Evolutionary conservation across 2,888 invertebrate species (phyloP).

Genomic region (Leucoptera coffeella): DNA sequence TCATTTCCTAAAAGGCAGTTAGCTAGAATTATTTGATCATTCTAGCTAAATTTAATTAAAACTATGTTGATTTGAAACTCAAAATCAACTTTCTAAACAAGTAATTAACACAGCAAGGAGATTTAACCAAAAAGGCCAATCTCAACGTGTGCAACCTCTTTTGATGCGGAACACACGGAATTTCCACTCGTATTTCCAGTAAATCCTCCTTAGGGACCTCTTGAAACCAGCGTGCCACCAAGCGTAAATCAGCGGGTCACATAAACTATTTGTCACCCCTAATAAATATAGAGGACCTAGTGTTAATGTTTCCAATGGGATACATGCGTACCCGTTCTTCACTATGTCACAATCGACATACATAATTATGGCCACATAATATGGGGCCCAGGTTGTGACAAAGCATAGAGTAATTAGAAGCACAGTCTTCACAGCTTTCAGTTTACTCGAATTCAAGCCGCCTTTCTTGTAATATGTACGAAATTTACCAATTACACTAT

Average conservation of each 20-base stretch:
- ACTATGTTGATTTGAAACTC: too few species aligned
- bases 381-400: conserved; percentile 53
- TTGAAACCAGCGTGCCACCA: conserved; percentile 60
- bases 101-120: too few species aligned
- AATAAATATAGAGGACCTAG: conserved; percentile 52
- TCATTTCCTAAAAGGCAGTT: too few species aligned
- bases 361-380: conserved; percentile 44
- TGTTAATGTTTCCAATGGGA: conserved; percentile 39
- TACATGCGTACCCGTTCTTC: conserved; percentile 28
- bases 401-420: conserved; percentile 51
- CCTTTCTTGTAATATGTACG: conserved; percentile 10
- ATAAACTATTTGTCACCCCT: conserved; percentile 47
- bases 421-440: conserved; percentile 55
- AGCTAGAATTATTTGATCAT: too few species aligned
- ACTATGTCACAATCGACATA: conserved; percentile 40
- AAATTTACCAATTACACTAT: too few species aligned
- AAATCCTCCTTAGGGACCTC: conserved; percentile 25
- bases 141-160: too few species aligned
- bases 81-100: too few species aligned
- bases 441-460: conserved; percentile 29
- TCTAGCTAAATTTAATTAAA: too few species aligned
- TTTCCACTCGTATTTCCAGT: conserved; percentile 15
- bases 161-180: conserved; percentile 5
- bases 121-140: too few species aligned
- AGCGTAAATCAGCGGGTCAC: conserved; percentile 57